Base-by-base conservation (phyloP, 1,140 invertebrate species). In the Zaprionus camerounensis region DNA sequence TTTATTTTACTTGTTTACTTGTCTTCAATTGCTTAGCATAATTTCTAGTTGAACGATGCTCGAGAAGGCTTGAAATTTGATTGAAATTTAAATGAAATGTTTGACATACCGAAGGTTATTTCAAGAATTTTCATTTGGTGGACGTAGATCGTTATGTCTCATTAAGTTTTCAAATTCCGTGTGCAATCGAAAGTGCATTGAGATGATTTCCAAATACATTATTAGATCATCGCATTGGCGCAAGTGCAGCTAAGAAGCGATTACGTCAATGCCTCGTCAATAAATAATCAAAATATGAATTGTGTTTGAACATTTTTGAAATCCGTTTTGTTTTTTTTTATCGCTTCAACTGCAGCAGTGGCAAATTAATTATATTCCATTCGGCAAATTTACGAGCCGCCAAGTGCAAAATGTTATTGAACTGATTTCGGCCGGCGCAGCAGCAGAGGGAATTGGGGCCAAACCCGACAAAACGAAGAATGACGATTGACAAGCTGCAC, bases 351-450 rank as follows among this genome's bases (percentile, higher is more conserved):
- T 82, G 86, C 85, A 90, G 67, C 85, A 82, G 85, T 80, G 79
- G 71, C 72, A 65, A 91, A 91, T 86, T 90, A 90, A 90, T 90
- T 91, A 90, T 76, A 81, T 69, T 84, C 76, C 80, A 62, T 49
- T 44, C 81, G 79, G 85, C 76, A 82, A 82, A 80, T 90, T 85
- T 85, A 90, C 82, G 85, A 85, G 78, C 74, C 64, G 78, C 71
- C 78, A 85, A 77, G 72, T 81, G 76, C 76, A 67, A 78, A 82
- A 85, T 91, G 86, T 63, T 90, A 90, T 85, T 90, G 85, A 90
- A 90, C 85, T 85, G 86, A 90, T 85, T 90, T 84, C 67, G 76
- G 79, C 70, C 68, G 7, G 2, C n/a, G 58, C 53, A 51, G 57
- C 36, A 66, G 20, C 64, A 76, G 46, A 74, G 79, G 49, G 65